Evolutionary conservation across 2,113 vertebrate species (phyloP), one percentile per base, ranked within the genome.

Genomic region (Marmota monax): DNA sequence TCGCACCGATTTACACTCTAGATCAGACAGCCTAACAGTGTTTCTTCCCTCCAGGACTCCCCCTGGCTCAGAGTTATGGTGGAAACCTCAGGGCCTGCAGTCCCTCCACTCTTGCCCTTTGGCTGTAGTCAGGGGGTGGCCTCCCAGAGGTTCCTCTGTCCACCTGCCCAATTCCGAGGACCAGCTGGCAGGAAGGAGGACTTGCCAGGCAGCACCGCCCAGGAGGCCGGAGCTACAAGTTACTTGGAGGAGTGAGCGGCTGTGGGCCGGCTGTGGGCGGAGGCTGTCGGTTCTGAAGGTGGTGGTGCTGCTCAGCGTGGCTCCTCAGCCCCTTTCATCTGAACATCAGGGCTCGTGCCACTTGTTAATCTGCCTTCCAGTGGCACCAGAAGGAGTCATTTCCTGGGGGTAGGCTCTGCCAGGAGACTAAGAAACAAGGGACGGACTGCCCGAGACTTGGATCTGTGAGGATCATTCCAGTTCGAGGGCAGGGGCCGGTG

Each of bases 1-100:
- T 96, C 63, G 1, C 42, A 63, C 96, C 94, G 96, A 97, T 97
- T 97, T 97, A 97, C 96, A 92, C 96, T 92, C 87, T 83, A 94
- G 92, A 96, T 96, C 91, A 95, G 97, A 95, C 56, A 0, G 76
- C 83, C 88, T 91, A 42, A 90, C 10, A 86, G 51, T 11, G 87
- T 80, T 45, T 37, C 78, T 58, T n/a, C 84, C 90, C 56, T 90
- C 83, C 73, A 86, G 74, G 74, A 56, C 87, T 80, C 61, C 45
- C 45, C 25, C 37, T 0, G 73, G 70, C 56, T 86, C 69, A 82
- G 93, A 82, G 90, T 84, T 42, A 73, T 80, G 76, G 22, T 8
- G 0, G 1, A n/a, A 96, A 76, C 76, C 78, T 84, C 56, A 1
- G 4, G 65, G 65, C 79, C 69, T 58, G 18, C 0, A 37, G 85